Percentiles rank a stretch among this genome's conserved stretches.
Conservation (phyloP, 2,888 invertebrate species). For the Metacarcinus magister region DNA sequence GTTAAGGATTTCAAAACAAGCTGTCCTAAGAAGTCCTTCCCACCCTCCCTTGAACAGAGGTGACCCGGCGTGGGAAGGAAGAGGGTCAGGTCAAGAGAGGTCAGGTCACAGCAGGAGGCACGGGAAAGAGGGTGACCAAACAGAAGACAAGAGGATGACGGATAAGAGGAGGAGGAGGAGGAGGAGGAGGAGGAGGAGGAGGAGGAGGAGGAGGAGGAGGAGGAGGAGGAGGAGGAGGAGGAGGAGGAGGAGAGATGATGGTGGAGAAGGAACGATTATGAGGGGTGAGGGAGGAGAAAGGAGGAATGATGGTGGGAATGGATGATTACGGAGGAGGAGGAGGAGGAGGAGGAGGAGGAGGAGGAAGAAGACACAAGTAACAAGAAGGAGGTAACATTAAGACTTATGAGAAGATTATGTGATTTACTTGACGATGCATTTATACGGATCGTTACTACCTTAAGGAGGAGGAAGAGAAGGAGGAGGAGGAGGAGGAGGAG, state of each 20-base stretch:
- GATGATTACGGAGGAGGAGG: neutral
- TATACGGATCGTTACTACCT: too few species aligned
- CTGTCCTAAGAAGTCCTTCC: neutral
- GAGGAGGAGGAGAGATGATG: constrained; percentile 3
- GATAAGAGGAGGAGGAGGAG: neutral
- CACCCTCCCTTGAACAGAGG: neutral
- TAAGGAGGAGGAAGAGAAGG: too few species aligned
- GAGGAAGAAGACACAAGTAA: too few species aligned
- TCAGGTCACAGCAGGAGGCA: neutral
- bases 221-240: constrained; percentile 42
- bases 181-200: constrained; percentile 12
- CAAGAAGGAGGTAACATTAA: too few species aligned
- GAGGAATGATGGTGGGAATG: too few species aligned
- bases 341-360: neutral
- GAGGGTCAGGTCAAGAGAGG: neutral
- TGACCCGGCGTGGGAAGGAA: constrained; percentile 12
- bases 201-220: constrained; percentile 3
- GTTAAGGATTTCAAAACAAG: neutral
- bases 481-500: too few species aligned
- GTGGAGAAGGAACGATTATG: too few species aligned
- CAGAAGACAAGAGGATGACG: neutral
- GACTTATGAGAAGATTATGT: too few species aligned
- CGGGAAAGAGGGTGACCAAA: neutral
- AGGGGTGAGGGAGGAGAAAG: too few species aligned
- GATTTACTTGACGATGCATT: too few species aligned